Evolutionary conservation across 2,113 vertebrate genomes (phyloP), one percentile per base, ranked within the genome.

Genomic region (Vulpes lagopus): DNA sequence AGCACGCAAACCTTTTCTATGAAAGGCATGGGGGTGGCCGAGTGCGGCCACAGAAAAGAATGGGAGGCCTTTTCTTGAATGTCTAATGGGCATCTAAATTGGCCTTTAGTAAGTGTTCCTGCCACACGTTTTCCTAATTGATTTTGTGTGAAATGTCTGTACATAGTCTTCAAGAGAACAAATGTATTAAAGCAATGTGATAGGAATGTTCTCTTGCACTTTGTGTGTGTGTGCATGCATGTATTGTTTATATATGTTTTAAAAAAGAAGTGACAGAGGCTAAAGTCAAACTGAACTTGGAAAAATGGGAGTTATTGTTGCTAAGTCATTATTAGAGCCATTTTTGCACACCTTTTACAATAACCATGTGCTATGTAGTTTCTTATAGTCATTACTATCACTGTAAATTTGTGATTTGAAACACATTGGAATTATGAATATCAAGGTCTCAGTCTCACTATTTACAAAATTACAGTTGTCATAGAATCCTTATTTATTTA

Each of bases 401-500:
- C 32, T 76, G 27, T 17, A 74, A 80, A 87, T 67, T 62, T 95
- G 38, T 88, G 49, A 62, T 32, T 97, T n/a, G 76, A 83, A 83
- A 59, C n/a, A 87, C 38, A 25, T 22, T 96, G 81, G 38, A 35
- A 53, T 67, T 84, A 87, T 93, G 82, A 90, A 71, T 87, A 62
- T 79, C 11, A 93, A 93, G 16, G n/a, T 71, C 22, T 91, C 71
- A 60, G 32, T 65, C 16, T 71, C 23, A 86, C n/a, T 49, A 43
- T 53, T 91, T 97, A 91, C 11, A 86, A 85, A 97, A 35, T 94
- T 71, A 67, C 1, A 59, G 32, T 79, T 92, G 43, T 92, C 43
- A 59, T 57, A 62, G 59, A 85, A 82, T 93, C 64, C n/a, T 91
- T 78, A 51, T 76, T 76, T 65, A 65, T 65, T 65, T 76, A 51